A percentile compares a stretch with the other conserved stretches of the same genome.
Conservation (phyloP, 2,888 invertebrate species). For the Zygogramma bicolorata region DNA sequence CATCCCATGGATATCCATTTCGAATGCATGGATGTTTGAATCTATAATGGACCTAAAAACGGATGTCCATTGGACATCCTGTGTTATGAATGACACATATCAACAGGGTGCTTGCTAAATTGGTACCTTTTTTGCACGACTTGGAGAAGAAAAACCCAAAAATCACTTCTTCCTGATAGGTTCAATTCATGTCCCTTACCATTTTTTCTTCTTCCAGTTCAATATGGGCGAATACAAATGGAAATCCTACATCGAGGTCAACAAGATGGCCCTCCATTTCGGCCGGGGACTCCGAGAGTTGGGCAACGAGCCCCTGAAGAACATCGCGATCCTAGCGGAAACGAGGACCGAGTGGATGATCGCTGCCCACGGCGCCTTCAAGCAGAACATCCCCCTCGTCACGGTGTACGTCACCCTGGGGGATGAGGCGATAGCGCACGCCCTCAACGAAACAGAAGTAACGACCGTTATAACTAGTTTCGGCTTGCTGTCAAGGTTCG, state of each 20-base stretch:
- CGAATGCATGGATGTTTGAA: too few relatives aligned
- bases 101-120: too few relatives aligned
- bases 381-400: constrained; percentile 91
- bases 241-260: constrained; percentile 83
- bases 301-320: constrained; percentile 77
- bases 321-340: constrained; percentile 94
- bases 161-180: too few relatives aligned
- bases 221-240: constrained; percentile 92
- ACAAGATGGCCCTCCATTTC: constrained; percentile 78
- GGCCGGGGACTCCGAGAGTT: constrained; percentile 85
- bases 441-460: constrained; percentile 95
- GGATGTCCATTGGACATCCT: too few relatives aligned
- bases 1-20: too few relatives aligned
- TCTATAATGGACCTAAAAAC: too few relatives aligned
- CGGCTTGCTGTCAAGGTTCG: constrained; percentile 90
- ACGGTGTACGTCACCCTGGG: constrained; percentile 97
- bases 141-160: too few relatives aligned
- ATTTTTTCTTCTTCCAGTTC: constrained; percentile 71
- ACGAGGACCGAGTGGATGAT: constrained; percentile 97
- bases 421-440: constrained; percentile 94
- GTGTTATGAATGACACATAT: too few relatives aligned
- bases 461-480: constrained; percentile 90
- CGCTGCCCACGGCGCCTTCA: constrained; percentile 93
- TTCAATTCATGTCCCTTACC: too few relatives aligned
- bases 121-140: too few relatives aligned